phyloP scores from a whole-genome alignment of 2,888 invertebrate species.

The Aproaerema taeniolella region DNA sequence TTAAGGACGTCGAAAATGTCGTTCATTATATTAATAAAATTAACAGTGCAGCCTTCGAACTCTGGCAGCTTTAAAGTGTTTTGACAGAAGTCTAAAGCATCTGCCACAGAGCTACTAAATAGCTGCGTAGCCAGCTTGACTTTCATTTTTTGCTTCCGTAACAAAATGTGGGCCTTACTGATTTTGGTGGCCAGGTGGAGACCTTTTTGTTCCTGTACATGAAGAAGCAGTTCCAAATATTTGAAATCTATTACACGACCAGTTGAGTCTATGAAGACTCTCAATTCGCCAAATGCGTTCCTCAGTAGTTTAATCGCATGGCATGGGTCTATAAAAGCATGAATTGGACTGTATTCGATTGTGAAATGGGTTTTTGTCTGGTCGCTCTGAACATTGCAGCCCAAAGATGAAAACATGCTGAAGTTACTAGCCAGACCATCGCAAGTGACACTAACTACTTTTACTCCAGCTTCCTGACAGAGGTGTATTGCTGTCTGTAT shows the following conservation, averaged over 20 bases:
- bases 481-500: constrained; percentile 8
- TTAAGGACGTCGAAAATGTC: constrained; percentile 20
- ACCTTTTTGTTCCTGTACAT: not conserved
- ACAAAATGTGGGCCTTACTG: not conserved
- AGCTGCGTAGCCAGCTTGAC: too few relatives aligned
- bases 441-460: constrained; percentile 13
- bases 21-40: constrained; percentile 18
- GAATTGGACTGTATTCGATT: not conserved
- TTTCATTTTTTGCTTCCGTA: not conserved
- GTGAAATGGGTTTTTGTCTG: too few relatives aligned
- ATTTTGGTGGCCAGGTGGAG: constrained; percentile 5
- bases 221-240: not conserved
- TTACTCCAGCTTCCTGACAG: constrained; percentile 9
- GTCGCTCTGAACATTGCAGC: constrained; percentile 10
- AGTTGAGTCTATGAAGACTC: not conserved
- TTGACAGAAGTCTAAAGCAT: not conserved
- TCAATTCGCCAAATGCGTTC: not conserved
- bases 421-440: constrained; percentile 15
- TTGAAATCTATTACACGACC: not conserved
- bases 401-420: constrained; percentile 12
- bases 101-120: not conserved
- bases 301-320: not conserved
- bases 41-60: constrained; percentile 10
- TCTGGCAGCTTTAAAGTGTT: not conserved
- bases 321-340: not conserved